Evolutionary conservation across 2,113 vertebrate species (phyloP), one percentile per base, ranked within the genome.

Genomic region (Malurus melanocephalus): DNA sequence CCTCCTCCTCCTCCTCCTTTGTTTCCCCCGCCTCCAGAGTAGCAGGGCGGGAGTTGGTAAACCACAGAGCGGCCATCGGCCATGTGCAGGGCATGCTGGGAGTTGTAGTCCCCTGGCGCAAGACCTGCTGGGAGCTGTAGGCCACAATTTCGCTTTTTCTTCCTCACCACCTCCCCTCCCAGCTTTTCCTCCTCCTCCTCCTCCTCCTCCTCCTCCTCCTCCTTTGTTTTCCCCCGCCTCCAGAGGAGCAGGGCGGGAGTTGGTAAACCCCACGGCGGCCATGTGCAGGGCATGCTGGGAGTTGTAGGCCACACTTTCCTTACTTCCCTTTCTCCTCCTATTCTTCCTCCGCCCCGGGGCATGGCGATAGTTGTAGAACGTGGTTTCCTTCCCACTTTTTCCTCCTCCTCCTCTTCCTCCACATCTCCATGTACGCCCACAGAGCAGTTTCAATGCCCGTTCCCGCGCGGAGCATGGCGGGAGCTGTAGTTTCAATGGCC

Each of bases 11-110:
- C 11, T 59, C 42, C 6, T 57, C 53, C 0, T 33, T 26, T 45
- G 32, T 35, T 73, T 9, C 12, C 12, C 14, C 27, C 51, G 27
- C 24, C n/a, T 56, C 24, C 32, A 28, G 32, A 28, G 42, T 14
- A 46, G 21, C 21, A 32, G 45, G 27, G 21, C 6, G 16, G 33
- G 33, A 38, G 24, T 60, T 60, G 10, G 45, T 80, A 78, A 40
- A 40, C 20, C 10, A 1, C 7, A 5, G n/a, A n/a, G n/a, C 24
- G 8, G 6, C 8, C n/a, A n/a, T n/a, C 7, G 10, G 26, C 48
- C 26, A 4, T 9, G 26, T 20, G n/a, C 27, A 12, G 27, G 45
- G n/a, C 28, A 24, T 2, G 85, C 40, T 2, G 88, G 81, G 75
- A 51, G 13, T 1, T n/a, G 87, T 48, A 73, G 60, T 56, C 2